phyloP scores from a whole-genome alignment of 2,888 invertebrate species.

The Zaprionus lineosus region DNA sequence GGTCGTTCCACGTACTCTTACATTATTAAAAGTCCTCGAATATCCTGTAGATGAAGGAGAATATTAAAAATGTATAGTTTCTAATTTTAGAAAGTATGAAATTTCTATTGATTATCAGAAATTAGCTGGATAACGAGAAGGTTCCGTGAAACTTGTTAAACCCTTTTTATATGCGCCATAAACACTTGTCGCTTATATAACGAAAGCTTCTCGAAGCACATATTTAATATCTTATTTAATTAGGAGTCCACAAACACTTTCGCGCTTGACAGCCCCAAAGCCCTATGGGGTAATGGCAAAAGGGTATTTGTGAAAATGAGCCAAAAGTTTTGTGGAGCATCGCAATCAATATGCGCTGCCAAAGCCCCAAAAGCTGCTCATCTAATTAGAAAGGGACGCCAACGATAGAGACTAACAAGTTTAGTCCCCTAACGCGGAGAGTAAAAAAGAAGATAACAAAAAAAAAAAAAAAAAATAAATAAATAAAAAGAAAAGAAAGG shows the following conservation, averaged over 20 bases:
- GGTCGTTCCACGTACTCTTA: slow-evolving; percentile 42
- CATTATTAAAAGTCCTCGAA: slow-evolving; percentile 63
- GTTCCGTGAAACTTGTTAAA: too few relatives aligned
- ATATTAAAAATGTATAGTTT: too few relatives aligned
- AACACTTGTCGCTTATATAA: too few relatives aligned
- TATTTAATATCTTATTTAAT: slow-evolving; percentile 35
- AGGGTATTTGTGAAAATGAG: slow-evolving; percentile 10
- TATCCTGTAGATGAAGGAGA: too few relatives aligned
- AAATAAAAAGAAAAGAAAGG: not conserved
- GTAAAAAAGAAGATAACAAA: too few relatives aligned
- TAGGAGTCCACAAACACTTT: slow-evolving; percentile 8
- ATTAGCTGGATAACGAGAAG: too few relatives aligned
- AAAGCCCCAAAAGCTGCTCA: slow-evolving; percentile 31
- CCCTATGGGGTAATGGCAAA: not conserved
- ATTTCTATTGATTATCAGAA: too few relatives aligned
- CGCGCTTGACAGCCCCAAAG: not conserved
- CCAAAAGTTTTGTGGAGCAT: slow-evolving; percentile 16
- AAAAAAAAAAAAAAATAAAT: slow-evolving; percentile 9
- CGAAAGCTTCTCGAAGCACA: too few relatives aligned
- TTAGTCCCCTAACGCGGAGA: slow-evolving; percentile 22
- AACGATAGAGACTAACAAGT: slow-evolving; percentile 30
- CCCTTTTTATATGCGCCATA: too few relatives aligned
- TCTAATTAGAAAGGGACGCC: slow-evolving; percentile 46
- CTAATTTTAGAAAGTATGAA: not conserved
- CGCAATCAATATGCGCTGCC: slow-evolving; percentile 46